A percentile compares a stretch with the other conserved stretches of the same genome.
Evolutionary conservation across 2,888 invertebrate species (phyloP).

Genomic region (Tetheella fluctuosa): DNA sequence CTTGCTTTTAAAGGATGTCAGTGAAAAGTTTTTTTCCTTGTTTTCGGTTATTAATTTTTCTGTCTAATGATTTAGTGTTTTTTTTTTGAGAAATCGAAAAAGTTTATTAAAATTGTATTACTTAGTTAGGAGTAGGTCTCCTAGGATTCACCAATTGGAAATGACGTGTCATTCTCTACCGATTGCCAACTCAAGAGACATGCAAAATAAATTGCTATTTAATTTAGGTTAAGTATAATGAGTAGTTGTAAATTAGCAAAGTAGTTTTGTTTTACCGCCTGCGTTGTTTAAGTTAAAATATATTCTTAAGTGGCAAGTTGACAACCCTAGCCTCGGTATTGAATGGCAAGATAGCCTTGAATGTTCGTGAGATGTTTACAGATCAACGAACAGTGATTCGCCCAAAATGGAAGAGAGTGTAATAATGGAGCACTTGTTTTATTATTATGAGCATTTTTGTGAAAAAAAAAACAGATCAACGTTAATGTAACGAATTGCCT

Average conservation of each 20-base stretch:
- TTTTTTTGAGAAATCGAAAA: too few species aligned
- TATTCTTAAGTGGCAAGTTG: neutral
- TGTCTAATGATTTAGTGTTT: too few species aligned
- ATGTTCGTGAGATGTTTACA: conserved; percentile 11
- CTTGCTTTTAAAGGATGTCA: conserved; percentile 26
- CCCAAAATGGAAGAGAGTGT: conserved; percentile 1
- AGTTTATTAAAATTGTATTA: too few species aligned
- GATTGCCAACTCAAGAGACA: too few species aligned
- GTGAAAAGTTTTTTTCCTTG: neutral
- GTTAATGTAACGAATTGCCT: neutral
- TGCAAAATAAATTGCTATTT: too few species aligned
- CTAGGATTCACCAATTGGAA: too few species aligned
- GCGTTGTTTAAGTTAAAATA: neutral
- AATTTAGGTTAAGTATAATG: too few species aligned
- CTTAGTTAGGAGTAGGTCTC: too few species aligned
- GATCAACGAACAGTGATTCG: conserved; percentile 11
- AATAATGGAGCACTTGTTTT: neutral
- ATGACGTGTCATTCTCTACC: too few species aligned
- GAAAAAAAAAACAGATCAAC: neutral
- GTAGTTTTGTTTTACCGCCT: neutral
- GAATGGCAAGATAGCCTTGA: conserved; percentile 17
- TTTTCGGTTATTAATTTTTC: too few species aligned
- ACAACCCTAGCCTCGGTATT: conserved; percentile 16
- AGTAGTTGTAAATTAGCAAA: too few species aligned
- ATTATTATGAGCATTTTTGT: too few species aligned